These are phyloP conservation scores for Musca vetustissima DNA, from an alignment of 1,140 invertebrate genomes.

Conservation along the genomic window DNA sequence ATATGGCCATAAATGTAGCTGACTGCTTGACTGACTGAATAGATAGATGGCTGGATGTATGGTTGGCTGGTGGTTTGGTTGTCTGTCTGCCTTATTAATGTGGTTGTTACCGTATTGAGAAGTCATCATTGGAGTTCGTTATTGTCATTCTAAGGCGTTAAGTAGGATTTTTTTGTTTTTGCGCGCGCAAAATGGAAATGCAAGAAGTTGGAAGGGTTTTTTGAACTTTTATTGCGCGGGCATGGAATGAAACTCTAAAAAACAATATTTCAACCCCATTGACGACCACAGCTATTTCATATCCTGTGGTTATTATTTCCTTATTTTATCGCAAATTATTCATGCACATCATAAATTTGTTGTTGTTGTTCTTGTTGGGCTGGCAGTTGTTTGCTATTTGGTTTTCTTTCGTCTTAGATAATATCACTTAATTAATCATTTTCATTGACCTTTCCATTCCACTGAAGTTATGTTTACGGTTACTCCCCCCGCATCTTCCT, in stretches of 20 bases:
- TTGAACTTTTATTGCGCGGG: background rate
- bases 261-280: background rate
- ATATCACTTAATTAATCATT: conserved; percentile 17
- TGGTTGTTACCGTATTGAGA: no score
- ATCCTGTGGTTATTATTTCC: background rate
- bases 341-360: conserved; percentile 15
- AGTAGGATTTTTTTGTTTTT: conserved; percentile 14
- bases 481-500: no score
- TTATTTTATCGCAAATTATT: conserved; percentile 1
- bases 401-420: background rate
- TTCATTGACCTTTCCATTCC: conserved; percentile 11
- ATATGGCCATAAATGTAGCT: no score
- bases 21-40: background rate
- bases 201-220: background rate
- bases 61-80: no score
- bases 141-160: conserved; percentile 8
- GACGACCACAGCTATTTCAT: background rate
- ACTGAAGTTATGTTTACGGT: background rate
- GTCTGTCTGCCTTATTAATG: no score
- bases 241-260: no score
- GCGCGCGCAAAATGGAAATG: no score
- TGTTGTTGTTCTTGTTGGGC: background rate
- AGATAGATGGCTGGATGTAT: no score
- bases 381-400: background rate
- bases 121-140: no score